Conservation (phyloP, 92 coral and sea anemone genomes). For the Epizoanthus fatuus region DNA sequence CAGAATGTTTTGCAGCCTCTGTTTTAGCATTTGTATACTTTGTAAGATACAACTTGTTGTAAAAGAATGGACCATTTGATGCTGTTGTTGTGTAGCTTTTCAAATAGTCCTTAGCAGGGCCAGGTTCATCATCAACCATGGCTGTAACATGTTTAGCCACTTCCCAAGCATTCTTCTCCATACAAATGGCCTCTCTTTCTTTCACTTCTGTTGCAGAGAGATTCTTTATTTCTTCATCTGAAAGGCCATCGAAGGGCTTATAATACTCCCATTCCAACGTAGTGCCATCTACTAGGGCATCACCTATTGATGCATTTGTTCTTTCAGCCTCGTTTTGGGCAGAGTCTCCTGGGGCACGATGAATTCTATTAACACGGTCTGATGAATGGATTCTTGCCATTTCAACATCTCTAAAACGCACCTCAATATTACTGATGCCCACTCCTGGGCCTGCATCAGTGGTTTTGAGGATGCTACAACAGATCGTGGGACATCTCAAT, state of each 20-base stretch:
- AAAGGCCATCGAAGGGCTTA: slow-evolving; percentile 57
- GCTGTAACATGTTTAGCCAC: slow-evolving; percentile 63
- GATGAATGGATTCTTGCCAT: slow-evolving; percentile 38
- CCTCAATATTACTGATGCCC: slow-evolving; percentile 39
- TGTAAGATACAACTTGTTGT: slow-evolving; percentile 51
- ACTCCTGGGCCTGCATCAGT: slow-evolving; percentile 53
- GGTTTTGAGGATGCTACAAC: slow-evolving; percentile 47
- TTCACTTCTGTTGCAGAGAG: slow-evolving; percentile 60
- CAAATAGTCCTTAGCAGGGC: slow-evolving; percentile 44
- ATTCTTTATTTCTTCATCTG: slow-evolving; percentile 50
- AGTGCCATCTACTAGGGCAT: slow-evolving; percentile 63
- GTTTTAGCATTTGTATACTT: slow-evolving; percentile 72
- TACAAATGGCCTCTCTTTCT: slow-evolving; percentile 63
- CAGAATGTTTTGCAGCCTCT: slow-evolving; percentile 49
- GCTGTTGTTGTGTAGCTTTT: slow-evolving; percentile 51
- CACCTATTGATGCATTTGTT: slow-evolving; percentile 66
- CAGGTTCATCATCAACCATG: slow-evolving; percentile 68
- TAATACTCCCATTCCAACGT: slow-evolving; percentile 59
- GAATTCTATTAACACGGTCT: slow-evolving; percentile 42
- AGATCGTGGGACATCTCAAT: slow-evolving; percentile 3
- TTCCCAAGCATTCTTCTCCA: slow-evolving; percentile 68
- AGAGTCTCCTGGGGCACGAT: slow-evolving; percentile 57
- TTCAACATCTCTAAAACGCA: slow-evolving; percentile 44
- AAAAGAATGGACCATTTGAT: slow-evolving; percentile 47
- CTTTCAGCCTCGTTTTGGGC: slow-evolving; percentile 48